These are phyloP conservation scores for Piscicola geometra DNA, from an alignment of 2,888 invertebrate species.

Conservation along the genomic window DNA sequence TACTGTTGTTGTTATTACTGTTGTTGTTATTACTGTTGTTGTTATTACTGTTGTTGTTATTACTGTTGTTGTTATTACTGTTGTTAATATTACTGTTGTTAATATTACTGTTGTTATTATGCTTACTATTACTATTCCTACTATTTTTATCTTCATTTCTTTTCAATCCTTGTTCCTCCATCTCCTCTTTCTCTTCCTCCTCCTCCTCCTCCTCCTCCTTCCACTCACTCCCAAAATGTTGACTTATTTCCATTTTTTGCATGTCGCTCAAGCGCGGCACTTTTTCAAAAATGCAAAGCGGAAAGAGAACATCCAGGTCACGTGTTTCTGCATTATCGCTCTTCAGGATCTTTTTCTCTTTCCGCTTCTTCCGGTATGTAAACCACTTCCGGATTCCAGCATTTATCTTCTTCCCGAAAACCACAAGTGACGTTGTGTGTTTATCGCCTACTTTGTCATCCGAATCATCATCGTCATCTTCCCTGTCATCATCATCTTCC, in stretches of 20 bases:
- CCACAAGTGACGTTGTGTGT: background rate
- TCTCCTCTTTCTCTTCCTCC: background rate
- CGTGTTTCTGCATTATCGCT: background rate
- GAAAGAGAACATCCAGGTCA: background rate
- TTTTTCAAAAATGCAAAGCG: background rate
- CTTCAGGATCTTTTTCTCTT: background rate
- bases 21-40: too few species aligned
- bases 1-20: too few species aligned
- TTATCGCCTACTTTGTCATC: background rate
- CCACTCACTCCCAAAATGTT: background rate
- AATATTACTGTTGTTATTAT: too few species aligned
- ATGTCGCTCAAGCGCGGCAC: background rate
- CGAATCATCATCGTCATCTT: background rate
- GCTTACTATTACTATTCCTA: too few species aligned
- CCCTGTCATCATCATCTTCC: background rate
- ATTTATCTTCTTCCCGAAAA: background rate
- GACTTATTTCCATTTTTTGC: background rate
- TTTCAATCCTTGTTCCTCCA: background rate
- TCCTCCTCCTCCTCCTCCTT: constrained; percentile 3
- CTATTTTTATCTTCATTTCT: background rate
- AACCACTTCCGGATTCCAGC: background rate
- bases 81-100: too few species aligned
- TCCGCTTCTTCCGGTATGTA: background rate
- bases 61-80: too few species aligned
- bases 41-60: too few species aligned